phyloP scores from a whole-genome alignment of 2,888 invertebrate species.

The Palloptera scutellata region DNA sequence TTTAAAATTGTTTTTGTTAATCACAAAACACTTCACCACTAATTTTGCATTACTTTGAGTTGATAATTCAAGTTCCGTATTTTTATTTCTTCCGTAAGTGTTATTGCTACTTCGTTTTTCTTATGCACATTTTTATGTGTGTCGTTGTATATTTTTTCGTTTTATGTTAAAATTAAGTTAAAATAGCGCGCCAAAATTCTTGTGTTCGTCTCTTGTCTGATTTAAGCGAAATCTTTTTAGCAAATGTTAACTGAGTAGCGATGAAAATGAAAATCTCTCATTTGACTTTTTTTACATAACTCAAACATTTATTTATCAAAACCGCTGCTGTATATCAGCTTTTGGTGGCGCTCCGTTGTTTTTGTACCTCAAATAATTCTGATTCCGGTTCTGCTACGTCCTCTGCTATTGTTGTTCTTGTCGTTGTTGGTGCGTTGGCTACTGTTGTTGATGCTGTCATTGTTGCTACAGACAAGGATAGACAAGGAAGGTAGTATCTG shows the following conservation, averaged over 20 bases:
- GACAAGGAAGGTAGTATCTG: slow-evolving; percentile 47
- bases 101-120: too few relatives aligned
- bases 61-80: background rate
- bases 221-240: slow-evolving; percentile 62
- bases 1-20: background rate
- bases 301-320: slow-evolving; percentile 65
- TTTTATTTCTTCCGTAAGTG: too few relatives aligned
- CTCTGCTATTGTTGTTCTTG: slow-evolving; percentile 26
- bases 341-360: slow-evolving; percentile 56
- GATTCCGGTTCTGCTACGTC: slow-evolving; percentile 45
- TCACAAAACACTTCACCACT: background rate
- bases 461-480: slow-evolving; percentile 48
- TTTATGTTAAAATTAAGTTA: too few relatives aligned
- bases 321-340: slow-evolving; percentile 63
- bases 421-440: slow-evolving; percentile 20
- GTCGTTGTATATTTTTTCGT: too few relatives aligned
- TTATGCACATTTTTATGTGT: background rate
- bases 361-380: slow-evolving; percentile 59
- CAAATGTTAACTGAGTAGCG: slow-evolving; percentile 62
- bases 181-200: slow-evolving; percentile 31
- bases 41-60: background rate
- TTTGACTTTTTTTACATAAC: slow-evolving; percentile 59
- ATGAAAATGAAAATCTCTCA: slow-evolving; percentile 63
- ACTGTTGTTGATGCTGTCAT: slow-evolving; percentile 32
- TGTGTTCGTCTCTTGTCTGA: slow-evolving; percentile 50